Evolutionary conservation across 2,797 vertebrate genomes (phyloP), one percentile per base, ranked within the genome.

Genomic region (Brachyrhaphis roseni): DNA sequence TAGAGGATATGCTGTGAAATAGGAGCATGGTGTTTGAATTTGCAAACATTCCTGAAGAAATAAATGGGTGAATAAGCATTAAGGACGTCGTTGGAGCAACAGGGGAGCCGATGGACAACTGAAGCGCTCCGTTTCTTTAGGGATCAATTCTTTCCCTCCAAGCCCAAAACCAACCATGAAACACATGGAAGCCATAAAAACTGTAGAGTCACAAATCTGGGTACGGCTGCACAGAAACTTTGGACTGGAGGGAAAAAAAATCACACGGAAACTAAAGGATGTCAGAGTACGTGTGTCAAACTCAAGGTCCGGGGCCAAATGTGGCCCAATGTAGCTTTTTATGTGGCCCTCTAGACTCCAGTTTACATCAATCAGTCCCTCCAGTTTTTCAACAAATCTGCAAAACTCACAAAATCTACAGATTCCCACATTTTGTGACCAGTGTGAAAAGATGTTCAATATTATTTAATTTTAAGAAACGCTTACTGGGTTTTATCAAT

Each of bases 121-220:
- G 74, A 87, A 89, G 82, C 84, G 81, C 82, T 78, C 81, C 86
- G 90, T 89, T 93, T 93, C 89, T 92, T 87, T 80, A 82, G 85
- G 90, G 92, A 93, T 94, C 89, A 92, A 82, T 93, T 90, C 80
- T 82, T 86, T 85, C 87, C 85, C 87, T 89, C 81, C 83, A 39
- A 79, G 86, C 89, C 87, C 85, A 87, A 62, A 74, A 83, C 81
- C 74, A 73, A 81, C 90, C 87, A 86, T 51, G 80, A 76, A 92
- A 93, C 95, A 96, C 93, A 91, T 96, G 95, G 95, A 95, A 94
- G 49, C 77, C 64, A 95, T 95, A 91, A 94, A 68, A 91, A 73
- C 74, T 74, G 41, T 31, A 82, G 82, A 88, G 84, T 82, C 80
- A 18, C 71, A 72, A 39, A n/a, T 5, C 26, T 70, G 66, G 13